Percentiles rank a stretch among this genome's conserved stretches.
Evolutionary conservation across 2,888 invertebrate genomes (phyloP).

Genomic region (Ditylenchus weischeri): DNA sequence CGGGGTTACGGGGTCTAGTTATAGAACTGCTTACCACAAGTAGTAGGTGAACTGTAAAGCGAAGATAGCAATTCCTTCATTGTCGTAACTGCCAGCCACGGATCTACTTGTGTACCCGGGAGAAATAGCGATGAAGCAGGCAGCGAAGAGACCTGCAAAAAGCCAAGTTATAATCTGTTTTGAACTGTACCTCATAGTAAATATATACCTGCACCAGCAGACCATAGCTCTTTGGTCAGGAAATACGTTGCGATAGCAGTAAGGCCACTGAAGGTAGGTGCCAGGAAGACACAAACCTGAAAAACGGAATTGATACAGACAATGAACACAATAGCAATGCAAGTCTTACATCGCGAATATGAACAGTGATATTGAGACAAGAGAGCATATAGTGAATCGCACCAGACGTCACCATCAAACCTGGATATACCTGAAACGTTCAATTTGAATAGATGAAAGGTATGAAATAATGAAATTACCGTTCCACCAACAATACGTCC

Average conservation of each 20-base stretch:
- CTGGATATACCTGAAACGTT: conserved; percentile 76
- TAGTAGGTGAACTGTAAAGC: conserved; percentile 97
- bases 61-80: conserved; percentile 99
- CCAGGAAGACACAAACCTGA: conserved; percentile 83
- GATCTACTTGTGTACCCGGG: conserved; percentile 98
- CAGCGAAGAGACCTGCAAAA: conserved; percentile 96
- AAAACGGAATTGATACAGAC: conserved; percentile 21
- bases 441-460: background rate
- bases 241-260: conserved; percentile 96
- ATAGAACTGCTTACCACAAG: conserved; percentile 82
- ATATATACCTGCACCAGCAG: conserved; percentile 84
- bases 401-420: conserved; percentile 97
- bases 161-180: no score
- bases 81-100: conserved; percentile 98
- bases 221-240: conserved; percentile 95
- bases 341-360: conserved; percentile 75
- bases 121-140: conserved; percentile 94
- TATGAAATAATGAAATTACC: conserved; percentile 60
- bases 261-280: conserved; percentile 94
- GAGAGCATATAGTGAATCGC: conserved; percentile 89
- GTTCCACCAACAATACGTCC: conserved; percentile 98
- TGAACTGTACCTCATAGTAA: no score
- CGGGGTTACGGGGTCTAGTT: no score
- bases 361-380: conserved; percentile 87
- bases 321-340: conserved; percentile 63